A percentile compares a stretch with the other conserved stretches of the same genome.
phyloP scores from a whole-genome alignment of 2,113 vertebrate species.

The Chroicocephalus ridibundus region DNA sequence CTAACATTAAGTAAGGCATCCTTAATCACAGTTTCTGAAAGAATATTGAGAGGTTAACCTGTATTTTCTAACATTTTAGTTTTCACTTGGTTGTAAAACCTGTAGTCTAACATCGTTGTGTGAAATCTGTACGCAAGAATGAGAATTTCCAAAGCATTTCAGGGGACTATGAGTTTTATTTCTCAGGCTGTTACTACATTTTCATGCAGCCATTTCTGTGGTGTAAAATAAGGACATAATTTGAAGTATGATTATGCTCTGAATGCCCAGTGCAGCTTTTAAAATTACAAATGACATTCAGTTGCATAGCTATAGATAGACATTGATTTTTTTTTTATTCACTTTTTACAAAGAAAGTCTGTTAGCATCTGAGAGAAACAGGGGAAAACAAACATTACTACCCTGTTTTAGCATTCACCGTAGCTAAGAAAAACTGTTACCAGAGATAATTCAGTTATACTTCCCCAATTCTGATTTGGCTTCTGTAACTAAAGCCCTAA shows the following conservation, averaged over 20 bases:
- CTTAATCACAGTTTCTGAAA: background rate
- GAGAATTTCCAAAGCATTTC: background rate
- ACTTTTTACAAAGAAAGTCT: background rate
- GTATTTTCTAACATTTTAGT: slow-evolving; percentile 44
- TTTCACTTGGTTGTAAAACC: slow-evolving; percentile 5
- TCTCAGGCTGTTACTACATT: background rate
- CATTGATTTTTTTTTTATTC: background rate
- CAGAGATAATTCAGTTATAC: background rate
- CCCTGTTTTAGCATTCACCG: background rate
- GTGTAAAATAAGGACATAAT: slow-evolving; percentile 36
- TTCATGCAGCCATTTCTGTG: background rate
- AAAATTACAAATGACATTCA: slow-evolving; percentile 33
- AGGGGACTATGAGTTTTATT: background rate
- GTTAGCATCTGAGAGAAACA: background rate
- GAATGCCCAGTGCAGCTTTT: slow-evolving; percentile 35
- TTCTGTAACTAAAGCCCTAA: background rate
- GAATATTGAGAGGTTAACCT: background rate
- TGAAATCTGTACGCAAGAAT: background rate
- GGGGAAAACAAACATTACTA: background rate
- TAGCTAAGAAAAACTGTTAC: background rate
- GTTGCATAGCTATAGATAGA: background rate
- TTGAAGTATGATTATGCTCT: slow-evolving; percentile 33
- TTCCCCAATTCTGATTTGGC: background rate
- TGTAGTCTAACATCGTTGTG: background rate
- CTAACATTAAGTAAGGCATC: background rate